Evolutionary conservation across 2,888 invertebrate genomes (phyloP).

Genomic region (Caenorhabditis sp.): DNA sequence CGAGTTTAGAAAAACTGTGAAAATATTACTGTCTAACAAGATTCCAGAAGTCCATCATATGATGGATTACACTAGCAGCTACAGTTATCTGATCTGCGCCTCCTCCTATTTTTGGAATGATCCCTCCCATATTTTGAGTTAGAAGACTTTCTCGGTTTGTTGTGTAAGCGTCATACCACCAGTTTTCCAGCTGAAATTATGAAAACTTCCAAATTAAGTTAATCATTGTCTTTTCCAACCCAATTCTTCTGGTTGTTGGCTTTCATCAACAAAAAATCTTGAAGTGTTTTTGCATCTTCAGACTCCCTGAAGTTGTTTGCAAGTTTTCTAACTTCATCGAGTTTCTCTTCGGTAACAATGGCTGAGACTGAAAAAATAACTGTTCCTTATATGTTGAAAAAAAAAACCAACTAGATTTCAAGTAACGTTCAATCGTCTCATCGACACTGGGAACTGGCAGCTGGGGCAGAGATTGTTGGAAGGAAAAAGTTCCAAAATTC

Average conservation of each 20-base stretch:
- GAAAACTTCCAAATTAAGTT: background rate
- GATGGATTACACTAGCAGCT: conserved; percentile 47
- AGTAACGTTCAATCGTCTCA: conserved; percentile 53
- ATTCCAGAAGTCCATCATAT: conserved; percentile 44
- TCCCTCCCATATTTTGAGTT: conserved; percentile 39
- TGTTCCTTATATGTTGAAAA: too few relatives aligned
- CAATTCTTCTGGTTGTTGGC: conserved; percentile 42
- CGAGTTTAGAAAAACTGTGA: too few relatives aligned
- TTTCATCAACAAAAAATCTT: conserved; percentile 39
- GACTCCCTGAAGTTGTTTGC: conserved; percentile 40
- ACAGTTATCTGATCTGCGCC: conserved; percentile 31
- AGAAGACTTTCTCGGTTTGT: conserved; percentile 46
- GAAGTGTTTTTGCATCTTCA: conserved; percentile 29
- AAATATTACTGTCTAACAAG: conserved; percentile 38
- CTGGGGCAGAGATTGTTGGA: conserved; percentile 32
- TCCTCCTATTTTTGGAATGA: conserved; percentile 20
- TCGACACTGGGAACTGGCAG: conserved; percentile 51
- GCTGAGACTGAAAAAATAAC: conserved; percentile 37
- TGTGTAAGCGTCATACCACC: conserved; percentile 62
- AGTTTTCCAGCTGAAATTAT: conserved; percentile 53
- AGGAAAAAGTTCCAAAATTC: conserved; percentile 18
- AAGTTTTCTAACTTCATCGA: conserved; percentile 8
- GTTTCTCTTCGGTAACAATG: conserved; percentile 32
- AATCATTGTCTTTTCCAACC: conserved; percentile 25
- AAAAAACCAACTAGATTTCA: conserved; percentile 45